These are phyloP conservation scores for Nymphalis io DNA, from an alignment of 1,140 invertebrate genomes.

Conservation along the genomic window DNA sequence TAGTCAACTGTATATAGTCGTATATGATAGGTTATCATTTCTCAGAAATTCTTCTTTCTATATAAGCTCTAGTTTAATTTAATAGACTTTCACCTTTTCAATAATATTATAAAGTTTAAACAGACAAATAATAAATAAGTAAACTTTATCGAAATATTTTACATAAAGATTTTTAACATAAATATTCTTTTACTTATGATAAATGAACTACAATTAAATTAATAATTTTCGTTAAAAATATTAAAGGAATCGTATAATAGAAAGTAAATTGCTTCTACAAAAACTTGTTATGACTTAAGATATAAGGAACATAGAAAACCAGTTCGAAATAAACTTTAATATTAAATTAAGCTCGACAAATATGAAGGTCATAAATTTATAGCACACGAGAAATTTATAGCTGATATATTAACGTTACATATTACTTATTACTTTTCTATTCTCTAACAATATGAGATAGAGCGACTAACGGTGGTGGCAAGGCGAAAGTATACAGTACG, in stretches of 20 bases:
- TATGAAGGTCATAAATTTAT: constrained; percentile 12
- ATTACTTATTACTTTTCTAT: constrained; percentile 42
- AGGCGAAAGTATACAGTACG: constrained; percentile 65
- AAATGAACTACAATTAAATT: no score
- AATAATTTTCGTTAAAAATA: no score
- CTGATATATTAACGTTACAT: constrained; percentile 37
- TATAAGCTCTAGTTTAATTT: constrained; percentile 21
- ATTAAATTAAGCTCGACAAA: not conserved
- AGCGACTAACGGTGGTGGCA: constrained; percentile 58
- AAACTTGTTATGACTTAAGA: no score
- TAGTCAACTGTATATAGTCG: constrained; percentile 3
- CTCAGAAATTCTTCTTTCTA: constrained; percentile 2
- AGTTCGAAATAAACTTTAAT: no score
- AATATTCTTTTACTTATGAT: no score
- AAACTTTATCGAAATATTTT: no score
- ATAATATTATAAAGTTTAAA: not conserved
- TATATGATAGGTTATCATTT: constrained; percentile 27
- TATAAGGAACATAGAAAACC: no score
- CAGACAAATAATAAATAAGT: no score
- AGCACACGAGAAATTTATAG: not conserved
- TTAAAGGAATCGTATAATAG: no score
- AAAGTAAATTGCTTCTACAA: no score
- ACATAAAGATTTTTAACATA: no score
- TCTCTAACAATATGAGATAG: constrained; percentile 55
- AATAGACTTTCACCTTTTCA: not conserved